These are phyloP conservation scores for Lophotriccus pileatus DNA, from an alignment of 2,797 vertebrate species.

Conservation along the genomic window DNA sequence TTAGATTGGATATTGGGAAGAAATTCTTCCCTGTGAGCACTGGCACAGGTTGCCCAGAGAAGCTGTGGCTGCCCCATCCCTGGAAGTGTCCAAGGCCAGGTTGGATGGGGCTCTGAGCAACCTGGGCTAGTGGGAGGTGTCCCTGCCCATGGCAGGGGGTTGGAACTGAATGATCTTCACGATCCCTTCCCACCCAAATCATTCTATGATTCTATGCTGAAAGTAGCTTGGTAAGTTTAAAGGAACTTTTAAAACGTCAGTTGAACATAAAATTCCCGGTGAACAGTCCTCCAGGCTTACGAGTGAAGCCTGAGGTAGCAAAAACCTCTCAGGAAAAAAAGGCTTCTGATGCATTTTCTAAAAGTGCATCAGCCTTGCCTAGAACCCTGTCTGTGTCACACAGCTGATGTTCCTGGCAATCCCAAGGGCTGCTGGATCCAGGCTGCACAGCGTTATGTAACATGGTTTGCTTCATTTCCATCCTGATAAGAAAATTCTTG, in stretches of 20 bases:
- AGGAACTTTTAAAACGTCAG: background rate
- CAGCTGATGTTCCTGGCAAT: background rate
- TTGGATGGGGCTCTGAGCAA: accelerated
- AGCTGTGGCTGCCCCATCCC: background rate
- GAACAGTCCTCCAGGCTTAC: background rate
- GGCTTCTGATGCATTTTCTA: background rate
- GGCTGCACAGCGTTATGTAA: background rate
- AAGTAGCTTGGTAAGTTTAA: background rate
- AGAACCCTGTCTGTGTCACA: background rate
- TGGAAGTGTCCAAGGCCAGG: background rate
- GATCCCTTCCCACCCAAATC: background rate
- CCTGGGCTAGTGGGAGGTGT: accelerated
- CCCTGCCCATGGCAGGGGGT: background rate
- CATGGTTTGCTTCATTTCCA: background rate
- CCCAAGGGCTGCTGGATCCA: background rate
- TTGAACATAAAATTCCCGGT: background rate
- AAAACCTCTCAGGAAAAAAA: background rate
- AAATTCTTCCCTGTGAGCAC: background rate
- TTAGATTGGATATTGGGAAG: background rate
- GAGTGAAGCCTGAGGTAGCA: background rate
- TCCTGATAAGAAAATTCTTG: background rate
- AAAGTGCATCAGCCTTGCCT: background rate
- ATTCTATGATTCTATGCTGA: background rate
- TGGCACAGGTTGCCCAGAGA: background rate
- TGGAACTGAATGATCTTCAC: background rate